phyloP scores from a whole-genome alignment of 2,797 vertebrate species.

The Danio tinwini region DNA sequence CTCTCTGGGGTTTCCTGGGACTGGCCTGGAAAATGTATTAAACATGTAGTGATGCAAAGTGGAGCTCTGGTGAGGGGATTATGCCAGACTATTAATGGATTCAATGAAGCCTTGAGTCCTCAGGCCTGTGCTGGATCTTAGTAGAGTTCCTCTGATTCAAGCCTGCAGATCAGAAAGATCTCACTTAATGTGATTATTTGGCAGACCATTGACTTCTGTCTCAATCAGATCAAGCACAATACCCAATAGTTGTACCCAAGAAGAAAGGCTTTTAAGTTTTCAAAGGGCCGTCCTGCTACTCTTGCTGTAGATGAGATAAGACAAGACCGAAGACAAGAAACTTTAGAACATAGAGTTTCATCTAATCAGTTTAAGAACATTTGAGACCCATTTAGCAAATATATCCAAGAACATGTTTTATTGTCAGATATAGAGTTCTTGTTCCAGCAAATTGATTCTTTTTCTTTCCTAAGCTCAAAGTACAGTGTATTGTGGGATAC shows the following conservation, averaged over 20 bases:
- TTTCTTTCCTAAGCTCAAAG: too few species aligned
- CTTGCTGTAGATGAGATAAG: background rate
- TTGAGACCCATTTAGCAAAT: too few species aligned
- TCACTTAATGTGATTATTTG: constrained; percentile 36
- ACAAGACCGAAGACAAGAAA: too few species aligned
- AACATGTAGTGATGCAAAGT: constrained; percentile 2
- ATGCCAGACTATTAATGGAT: constrained; percentile 17
- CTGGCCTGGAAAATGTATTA: background rate
- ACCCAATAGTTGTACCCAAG: constrained; percentile 3
- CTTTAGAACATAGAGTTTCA: too few species aligned
- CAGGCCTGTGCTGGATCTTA: constrained; percentile 25
- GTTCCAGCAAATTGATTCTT: too few species aligned
- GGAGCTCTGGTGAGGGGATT: constrained; percentile 17
- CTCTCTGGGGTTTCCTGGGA: background rate
- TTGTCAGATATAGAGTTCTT: too few species aligned
- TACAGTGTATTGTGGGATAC: too few species aligned
- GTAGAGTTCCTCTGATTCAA: background rate
- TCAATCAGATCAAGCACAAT: constrained; percentile 7
- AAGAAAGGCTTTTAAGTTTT: background rate
- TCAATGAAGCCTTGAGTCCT: constrained; percentile 1
- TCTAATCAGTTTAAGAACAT: too few species aligned
- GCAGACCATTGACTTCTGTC: constrained; percentile 8
- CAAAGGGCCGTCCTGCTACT: background rate
- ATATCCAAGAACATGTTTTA: too few species aligned
- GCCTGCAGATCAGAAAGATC: constrained; percentile 24